Conservation (phyloP, 2,113 vertebrate species). For the Oreotragus oreotragus region DNA sequence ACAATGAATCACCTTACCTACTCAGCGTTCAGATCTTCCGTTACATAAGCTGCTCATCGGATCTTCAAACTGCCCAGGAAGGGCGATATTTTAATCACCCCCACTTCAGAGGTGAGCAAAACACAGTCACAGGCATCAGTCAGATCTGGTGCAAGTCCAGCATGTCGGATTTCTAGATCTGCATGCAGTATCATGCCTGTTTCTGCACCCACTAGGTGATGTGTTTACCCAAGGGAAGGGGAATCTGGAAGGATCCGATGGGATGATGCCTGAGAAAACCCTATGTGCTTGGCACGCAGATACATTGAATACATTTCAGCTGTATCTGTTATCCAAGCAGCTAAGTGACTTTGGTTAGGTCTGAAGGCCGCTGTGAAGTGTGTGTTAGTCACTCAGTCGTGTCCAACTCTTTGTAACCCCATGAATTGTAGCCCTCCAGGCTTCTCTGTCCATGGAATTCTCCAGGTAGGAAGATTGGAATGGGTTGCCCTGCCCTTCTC, state of each 20-base stretch:
- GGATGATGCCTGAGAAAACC: no score
- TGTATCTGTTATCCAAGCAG: neutral
- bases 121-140: no score
- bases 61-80: neutral
- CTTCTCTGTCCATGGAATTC: neutral
- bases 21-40: no score
- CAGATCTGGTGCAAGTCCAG: neutral
- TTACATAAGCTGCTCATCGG: neutral
- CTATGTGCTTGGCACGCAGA: no score
- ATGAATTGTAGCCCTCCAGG: neutral
- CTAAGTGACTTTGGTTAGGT: neutral
- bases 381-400: neutral
- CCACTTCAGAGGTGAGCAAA: neutral
- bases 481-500: neutral
- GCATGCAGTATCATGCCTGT: fast-evolving
- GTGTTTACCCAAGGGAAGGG: no score
- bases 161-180: neutral
- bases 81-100: neutral
- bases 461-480: neutral
- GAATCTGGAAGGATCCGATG: neutral
- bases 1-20: neutral
- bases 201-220: neutral
- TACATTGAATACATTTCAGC: neutral
- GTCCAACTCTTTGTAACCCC: neutral
- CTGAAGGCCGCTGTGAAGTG: neutral